Evolutionary conservation across 2,113 vertebrate species (phyloP), one percentile per base, ranked within the genome.

Genomic region (Poeciliopsis occidentalis): DNA sequence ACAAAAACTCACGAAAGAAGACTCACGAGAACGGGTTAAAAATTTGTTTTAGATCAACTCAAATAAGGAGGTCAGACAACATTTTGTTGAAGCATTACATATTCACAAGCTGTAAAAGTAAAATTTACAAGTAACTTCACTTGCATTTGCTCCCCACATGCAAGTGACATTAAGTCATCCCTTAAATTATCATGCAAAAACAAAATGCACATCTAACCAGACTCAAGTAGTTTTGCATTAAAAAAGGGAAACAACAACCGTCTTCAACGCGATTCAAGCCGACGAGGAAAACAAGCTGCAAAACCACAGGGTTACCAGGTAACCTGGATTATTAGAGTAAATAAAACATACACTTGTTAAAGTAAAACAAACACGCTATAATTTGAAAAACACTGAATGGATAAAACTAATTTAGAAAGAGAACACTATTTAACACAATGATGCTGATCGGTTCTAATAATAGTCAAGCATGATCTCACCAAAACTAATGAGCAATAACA

Each of bases 221-320:
- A 13, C 4, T 41, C 12, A 17, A n/a, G 10, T 65, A 26, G n/a
- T 19, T 2, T 22, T 75, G 8, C 60, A 51, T 34, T 67, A 67
- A 34, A 69, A 74, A 60, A 80, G 71, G 29, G 44, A 0, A 69
- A 19, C 62, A 69, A 19, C 62, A 32, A 68, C 57, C 60, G 78
- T 64, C 69, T 78, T 63, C 83, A 30, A 47, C 67, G 62, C 66
- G 26, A 71, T 68, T 69, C 17, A 12, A 13, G 4, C 31, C 76
- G 37, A 73, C 22, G 10, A 73, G 32, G 4, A 15, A 34, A 71
- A 74, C 32, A 24, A 65, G 32, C 32, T 69, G 54, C 64, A 37
- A 39, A 37, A 30, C 62, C 39, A 12, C 69, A 69, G 17, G 24
- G 68, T 0, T 67, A 30, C 31, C 65, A 65, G 77, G 37, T 0